Percentiles rank a stretch among this genome's conserved stretches.
phyloP scores from a whole-genome alignment of 1,140 invertebrate species.

The Penaeus vannamei region DNA sequence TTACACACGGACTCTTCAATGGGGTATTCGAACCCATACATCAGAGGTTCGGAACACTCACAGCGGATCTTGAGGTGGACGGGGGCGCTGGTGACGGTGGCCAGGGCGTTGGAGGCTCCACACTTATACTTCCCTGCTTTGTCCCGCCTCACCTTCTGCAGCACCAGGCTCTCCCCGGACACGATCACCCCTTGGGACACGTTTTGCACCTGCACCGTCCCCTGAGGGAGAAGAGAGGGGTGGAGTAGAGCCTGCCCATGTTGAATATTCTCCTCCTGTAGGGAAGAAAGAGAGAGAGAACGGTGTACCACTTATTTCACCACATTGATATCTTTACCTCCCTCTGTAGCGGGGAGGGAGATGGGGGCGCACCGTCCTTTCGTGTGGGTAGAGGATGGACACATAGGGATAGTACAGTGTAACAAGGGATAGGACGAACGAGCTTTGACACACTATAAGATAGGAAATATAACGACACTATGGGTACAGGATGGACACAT shows the following conservation, averaged over 20 bases:
- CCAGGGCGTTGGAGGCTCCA: conserved; percentile 75
- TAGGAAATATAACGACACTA: too few species aligned
- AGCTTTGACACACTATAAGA: too few species aligned
- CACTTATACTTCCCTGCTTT: conserved; percentile 81
- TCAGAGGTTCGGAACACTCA: conserved; percentile 44
- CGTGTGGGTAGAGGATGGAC: too few species aligned
- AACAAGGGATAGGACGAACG: too few species aligned
- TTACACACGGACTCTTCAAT: too few species aligned
- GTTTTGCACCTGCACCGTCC: conserved; percentile 76
- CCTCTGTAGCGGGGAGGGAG: neutral
- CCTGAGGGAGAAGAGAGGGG: conserved; percentile 72
- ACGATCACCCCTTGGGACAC: conserved; percentile 78
- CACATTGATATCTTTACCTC: neutral
- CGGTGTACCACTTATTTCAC: neutral
- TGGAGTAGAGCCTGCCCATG: conserved; percentile 16
- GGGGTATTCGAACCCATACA: too few species aligned
- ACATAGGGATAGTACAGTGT: too few species aligned
- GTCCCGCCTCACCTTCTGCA: conserved; percentile 77
- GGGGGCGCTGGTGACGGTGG: conserved; percentile 73
- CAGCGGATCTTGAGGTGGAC: conserved; percentile 68
- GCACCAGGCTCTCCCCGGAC: conserved; percentile 78
- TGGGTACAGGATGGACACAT: too few species aligned
- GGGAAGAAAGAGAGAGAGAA: neutral
- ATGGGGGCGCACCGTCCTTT: neutral
- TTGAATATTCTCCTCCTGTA: neutral